These are phyloP conservation scores for Tachyglossus aculeatus DNA, from an alignment of 2,797 vertebrate species.

Conservation along the genomic window DNA sequence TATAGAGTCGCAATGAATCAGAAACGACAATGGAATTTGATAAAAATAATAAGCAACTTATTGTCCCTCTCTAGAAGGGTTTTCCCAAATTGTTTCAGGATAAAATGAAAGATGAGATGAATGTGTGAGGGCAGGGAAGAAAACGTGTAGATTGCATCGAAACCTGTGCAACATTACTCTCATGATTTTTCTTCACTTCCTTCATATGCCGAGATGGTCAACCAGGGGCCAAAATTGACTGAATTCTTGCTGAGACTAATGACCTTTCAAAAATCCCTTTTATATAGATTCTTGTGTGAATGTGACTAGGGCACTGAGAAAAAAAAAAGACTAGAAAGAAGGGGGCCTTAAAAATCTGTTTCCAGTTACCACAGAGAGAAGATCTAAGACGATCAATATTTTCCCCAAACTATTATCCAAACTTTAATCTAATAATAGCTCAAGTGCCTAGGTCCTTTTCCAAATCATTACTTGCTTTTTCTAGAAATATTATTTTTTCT, in stretches of 20 bases:
- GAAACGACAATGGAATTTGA: no score
- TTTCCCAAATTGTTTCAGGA: neutral
- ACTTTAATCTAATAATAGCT: conserved; percentile 16
- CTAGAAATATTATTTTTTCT: conserved; percentile 1
- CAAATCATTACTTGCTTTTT: conserved; percentile 13
- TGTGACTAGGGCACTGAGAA: neutral
- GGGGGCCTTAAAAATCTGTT: conserved; percentile 38
- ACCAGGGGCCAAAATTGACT: conserved; percentile 37
- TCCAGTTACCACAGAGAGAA: conserved; percentile 30
- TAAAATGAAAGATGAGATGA: neutral
- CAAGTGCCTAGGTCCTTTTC: neutral
- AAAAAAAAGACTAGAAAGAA: conserved; percentile 31
- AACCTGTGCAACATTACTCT: neutral
- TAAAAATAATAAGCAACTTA: no score
- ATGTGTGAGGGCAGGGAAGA: neutral
- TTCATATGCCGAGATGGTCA: conserved; percentile 10
- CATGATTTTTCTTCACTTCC: conserved; percentile 5
- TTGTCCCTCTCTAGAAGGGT: neutral
- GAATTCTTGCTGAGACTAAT: conserved; percentile 14
- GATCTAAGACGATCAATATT: conserved; percentile 25
- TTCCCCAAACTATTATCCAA: neutral
- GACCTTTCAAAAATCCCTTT: conserved; percentile 19
- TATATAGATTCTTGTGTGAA: conserved; percentile 25
- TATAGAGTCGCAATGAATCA: no score
- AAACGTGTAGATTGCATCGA: neutral